These are phyloP conservation scores for Merops nubicus DNA, from an alignment of 2,113 vertebrate genomes.

Conservation along the genomic window DNA sequence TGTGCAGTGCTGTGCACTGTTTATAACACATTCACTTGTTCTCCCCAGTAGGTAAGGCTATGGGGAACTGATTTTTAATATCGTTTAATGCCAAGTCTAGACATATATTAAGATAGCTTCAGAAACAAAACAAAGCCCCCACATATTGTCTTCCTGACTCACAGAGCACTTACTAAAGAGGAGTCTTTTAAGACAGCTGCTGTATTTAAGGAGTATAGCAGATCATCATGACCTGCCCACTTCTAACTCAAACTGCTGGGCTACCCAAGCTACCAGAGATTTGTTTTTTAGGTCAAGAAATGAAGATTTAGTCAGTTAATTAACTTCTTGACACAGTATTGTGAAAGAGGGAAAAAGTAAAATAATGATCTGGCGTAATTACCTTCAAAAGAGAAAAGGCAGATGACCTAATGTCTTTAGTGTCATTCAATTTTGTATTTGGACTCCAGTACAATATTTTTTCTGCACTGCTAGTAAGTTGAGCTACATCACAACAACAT, in stretches of 20 bases:
- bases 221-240: background rate
- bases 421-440: background rate
- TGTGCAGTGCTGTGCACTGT: background rate
- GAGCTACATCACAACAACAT: background rate
- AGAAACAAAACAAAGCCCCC: background rate
- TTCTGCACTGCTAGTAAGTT: background rate
- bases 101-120: background rate
- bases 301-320: background rate
- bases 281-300: background rate
- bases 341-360: background rate
- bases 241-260: background rate
- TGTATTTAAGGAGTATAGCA: background rate
- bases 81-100: constrained; percentile 19
- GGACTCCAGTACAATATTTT: background rate
- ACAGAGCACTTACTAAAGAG: background rate
- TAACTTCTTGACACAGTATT: background rate
- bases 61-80: background rate
- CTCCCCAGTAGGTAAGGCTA: background rate
- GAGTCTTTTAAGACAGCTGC: background rate
- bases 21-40: background rate
- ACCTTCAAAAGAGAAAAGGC: background rate
- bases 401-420: background rate
- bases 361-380: background rate
- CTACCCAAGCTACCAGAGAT: background rate
- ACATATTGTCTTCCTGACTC: background rate